phyloP scores from a whole-genome alignment of 2,797 vertebrate genomes.

The Valencia hispanica region DNA sequence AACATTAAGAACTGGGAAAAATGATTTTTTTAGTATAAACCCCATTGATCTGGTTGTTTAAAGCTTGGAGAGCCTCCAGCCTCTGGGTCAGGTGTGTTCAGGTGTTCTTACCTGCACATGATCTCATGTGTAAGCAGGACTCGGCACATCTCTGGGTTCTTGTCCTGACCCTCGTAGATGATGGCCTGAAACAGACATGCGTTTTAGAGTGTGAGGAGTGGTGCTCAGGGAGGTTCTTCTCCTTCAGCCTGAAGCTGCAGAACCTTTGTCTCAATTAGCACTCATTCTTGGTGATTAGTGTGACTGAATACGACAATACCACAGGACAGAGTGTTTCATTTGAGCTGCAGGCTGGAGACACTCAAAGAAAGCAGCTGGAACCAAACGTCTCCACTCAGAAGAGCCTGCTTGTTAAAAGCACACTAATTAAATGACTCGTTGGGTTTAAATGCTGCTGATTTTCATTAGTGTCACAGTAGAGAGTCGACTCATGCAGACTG shows the following conservation, averaged over 20 bases:
- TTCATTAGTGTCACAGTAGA: constrained; percentile 25
- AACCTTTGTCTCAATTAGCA: constrained; percentile 18
- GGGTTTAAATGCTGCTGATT: constrained; percentile 29
- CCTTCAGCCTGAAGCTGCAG: background rate
- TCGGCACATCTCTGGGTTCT: constrained; percentile 87
- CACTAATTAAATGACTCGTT: constrained; percentile 43
- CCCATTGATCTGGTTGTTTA: background rate
- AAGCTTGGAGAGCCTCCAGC: background rate
- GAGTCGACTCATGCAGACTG: constrained; percentile 1
- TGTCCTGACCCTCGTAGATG: constrained; percentile 85
- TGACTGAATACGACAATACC: background rate
- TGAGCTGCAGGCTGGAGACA: constrained; percentile 29
- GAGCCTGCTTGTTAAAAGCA: constrained; percentile 1
- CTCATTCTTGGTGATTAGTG: constrained; percentile 21
- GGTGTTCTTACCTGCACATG: constrained; percentile 86
- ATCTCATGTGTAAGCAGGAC: constrained; percentile 90
- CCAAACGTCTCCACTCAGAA: constrained; percentile 3
- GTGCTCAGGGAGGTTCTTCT: background rate
- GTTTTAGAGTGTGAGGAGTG: constrained; percentile 1
- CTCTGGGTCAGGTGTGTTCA: background rate
- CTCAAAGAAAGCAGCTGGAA: constrained; percentile 36
- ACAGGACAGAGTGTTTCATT: background rate
- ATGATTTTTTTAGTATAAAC: too few species aligned
- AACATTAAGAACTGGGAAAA: background rate
- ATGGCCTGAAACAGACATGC: constrained; percentile 78